These are phyloP conservation scores for Xyrauchen texanus DNA, from an alignment of 2,113 vertebrate genomes.

Conservation along the genomic window DNA sequence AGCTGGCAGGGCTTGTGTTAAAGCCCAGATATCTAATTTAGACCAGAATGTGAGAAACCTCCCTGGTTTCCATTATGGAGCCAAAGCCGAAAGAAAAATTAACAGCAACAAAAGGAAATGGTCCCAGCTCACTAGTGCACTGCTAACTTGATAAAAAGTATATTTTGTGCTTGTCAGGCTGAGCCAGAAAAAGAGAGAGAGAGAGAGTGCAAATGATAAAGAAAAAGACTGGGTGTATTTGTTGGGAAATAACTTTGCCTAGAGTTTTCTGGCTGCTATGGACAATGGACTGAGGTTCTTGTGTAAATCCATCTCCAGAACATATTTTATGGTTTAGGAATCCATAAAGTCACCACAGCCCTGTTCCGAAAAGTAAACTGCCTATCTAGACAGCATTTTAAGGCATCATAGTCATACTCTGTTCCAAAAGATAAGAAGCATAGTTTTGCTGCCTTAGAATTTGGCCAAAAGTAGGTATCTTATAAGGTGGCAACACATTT, in stretches of 20 bases:
- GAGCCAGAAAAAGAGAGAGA: conserved; percentile 50
- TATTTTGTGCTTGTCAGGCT: conserved; percentile 73
- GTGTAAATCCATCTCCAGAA: neutral
- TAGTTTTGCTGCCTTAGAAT: too few species aligned
- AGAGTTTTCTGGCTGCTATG: neutral
- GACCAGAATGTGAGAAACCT: conserved; percentile 53
- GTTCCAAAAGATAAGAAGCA: too few species aligned
- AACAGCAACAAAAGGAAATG: conserved; percentile 52
- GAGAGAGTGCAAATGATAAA: conserved; percentile 30
- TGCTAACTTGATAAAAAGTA: conserved; percentile 73
- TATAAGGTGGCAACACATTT: too few species aligned
- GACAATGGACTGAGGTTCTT: neutral
- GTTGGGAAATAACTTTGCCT: neutral
- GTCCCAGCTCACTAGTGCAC: conserved; percentile 60
- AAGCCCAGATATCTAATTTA: conserved; percentile 73
- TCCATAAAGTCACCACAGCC: too few species aligned
- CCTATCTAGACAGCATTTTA: too few species aligned
- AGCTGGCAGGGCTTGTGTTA: conserved; percentile 53
- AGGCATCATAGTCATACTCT: too few species aligned
- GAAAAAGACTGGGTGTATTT: conserved; percentile 64
- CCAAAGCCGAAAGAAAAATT: conserved; percentile 65
- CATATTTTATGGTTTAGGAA: too few species aligned
- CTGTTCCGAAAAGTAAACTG: too few species aligned
- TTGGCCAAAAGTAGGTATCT: too few species aligned
- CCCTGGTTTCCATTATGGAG: conserved; percentile 62